Percentiles rank a stretch among this genome's conserved stretches.
These are phyloP conservation scores for Itoplectis maculator DNA, from an alignment of 2,888 invertebrate genomes.

Conservation along the genomic window DNA sequence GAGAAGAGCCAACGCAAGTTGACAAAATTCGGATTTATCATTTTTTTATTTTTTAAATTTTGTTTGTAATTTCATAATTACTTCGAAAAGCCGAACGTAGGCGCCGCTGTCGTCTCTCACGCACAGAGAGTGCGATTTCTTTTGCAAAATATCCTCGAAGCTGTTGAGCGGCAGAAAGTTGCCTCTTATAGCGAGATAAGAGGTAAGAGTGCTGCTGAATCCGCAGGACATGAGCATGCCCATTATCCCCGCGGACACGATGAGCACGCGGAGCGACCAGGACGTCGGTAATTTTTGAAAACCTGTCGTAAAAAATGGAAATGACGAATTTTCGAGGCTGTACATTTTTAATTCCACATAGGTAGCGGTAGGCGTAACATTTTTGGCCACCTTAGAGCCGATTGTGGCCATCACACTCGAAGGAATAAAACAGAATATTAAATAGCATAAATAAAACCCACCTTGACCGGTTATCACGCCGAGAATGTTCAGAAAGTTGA, in stretches of 20 bases:
- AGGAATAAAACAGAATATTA: no score
- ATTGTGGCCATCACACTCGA: no score
- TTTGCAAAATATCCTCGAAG: conserved; percentile 81
- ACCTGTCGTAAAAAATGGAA: conserved; percentile 65
- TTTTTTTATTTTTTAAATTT: not conserved
- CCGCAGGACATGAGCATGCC: conserved; percentile 76
- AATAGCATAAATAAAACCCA: no score
- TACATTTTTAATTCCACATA: no score
- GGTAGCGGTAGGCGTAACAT: no score
- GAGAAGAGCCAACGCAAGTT: not conserved
- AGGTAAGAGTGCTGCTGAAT: conserved; percentile 81
- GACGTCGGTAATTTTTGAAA: conserved; percentile 73
- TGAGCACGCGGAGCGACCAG: conserved; percentile 75
- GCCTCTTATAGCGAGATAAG: conserved; percentile 82
- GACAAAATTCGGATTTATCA: not conserved
- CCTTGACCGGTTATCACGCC: conserved; percentile 77
- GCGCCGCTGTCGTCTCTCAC: conserved; percentile 84
- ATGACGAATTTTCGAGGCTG: no score
- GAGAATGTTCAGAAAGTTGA: conserved; percentile 73
- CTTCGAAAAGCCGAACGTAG: conserved; percentile 79
- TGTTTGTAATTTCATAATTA: not conserved
- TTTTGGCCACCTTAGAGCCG: no score
- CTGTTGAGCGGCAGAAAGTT: conserved; percentile 80
- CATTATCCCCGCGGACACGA: conserved; percentile 73
- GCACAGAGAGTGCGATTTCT: conserved; percentile 82